Base-by-base conservation (phyloP, 2,888 invertebrate species). In the Eupithecia exiguata region DNA sequence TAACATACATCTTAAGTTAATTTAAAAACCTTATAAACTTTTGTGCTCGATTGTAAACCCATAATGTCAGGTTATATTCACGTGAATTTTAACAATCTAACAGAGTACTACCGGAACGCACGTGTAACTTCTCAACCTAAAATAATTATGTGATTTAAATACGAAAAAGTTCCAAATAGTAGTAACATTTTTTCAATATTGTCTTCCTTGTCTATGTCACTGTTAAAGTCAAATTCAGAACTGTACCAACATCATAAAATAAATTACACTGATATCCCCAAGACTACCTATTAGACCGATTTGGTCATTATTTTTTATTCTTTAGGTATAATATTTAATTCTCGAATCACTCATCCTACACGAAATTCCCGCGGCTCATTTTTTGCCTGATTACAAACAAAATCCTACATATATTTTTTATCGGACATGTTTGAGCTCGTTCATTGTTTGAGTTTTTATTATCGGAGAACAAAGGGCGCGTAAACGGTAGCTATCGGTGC, bases 401-500 rank as follows among this genome's bases (percentile, higher is more conserved):
- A 67, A 43, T 67, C 72, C 74, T 77, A 71, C 74, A 77, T 70
- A 77, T 70, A 75, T 71, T 79, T 90, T 90, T 89, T 90, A 88
- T 88, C 86, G 84, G 83, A 87, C 87, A 88, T 88, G 89, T 91
- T 88, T 86, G 89, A 89, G 87, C 88, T 84, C 84, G 86, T 86
- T 86, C 87, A 91, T 93, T 94, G 94, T 94, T 88, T 91, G 92
- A 86, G 89, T 91, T 93, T 91, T 93, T 93, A 92, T 92, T 91
- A 90, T 91, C 86, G 86, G 80, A 80, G 88, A 89, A 94, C 94
- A 94, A 94, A 91, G 88, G 87, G 81, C 87, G 92, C 90, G 93
- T 94, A 94, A 93, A 91, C 94, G 94, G 94, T 94, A 94, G 94
- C 83, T 93, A 94, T 94, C 94, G 92, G 92, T 86, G 84, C 89